Evolutionary conservation across 2,113 vertebrate genomes (phyloP), one percentile per base, ranked within the genome.

Genomic region (Okapia johnstoni): DNA sequence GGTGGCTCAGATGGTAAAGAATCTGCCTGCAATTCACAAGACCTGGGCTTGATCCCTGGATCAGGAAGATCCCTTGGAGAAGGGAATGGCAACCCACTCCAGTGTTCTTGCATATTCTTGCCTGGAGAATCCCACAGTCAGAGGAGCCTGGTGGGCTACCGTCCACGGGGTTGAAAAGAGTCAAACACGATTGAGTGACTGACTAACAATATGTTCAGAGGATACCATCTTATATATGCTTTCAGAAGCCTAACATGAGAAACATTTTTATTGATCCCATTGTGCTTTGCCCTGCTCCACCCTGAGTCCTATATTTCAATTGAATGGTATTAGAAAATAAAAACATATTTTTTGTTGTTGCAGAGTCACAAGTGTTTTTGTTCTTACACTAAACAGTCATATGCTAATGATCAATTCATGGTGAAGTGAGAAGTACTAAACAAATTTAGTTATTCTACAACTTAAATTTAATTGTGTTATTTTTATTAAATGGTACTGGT

Each of bases 241-340:
- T 23, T 54, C 23, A 90, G 5, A 84, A 61, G 80, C 60, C 33
- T 63, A 80, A 58, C 11, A 5, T 40, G 36, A 76, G 7, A 70
- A 83, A 79, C 6, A 21, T 5, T 92, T 94, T 12, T 89, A 4
- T 33, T 84, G 17, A 79, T 5, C 30, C 0, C 2, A 70, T 7
- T 25, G 13, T 52, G 0, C 1, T 61, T 79, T 66, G 17, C 54
- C 13, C 6, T 1, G 16, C 30, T 19, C 3, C 0, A 33, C 1
- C 4, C 21, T 36, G 4, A 2, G 11, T 2, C 2, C 1, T 28
- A 1, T 25, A 95, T 92, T 92, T 85, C 15, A 80, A 4, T 3
- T 76, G 2, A 15, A 28, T 21, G 8, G 5, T 52, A 36, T 12
- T 63, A 7, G 5, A 88, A 83, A 54, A 77, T 63, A 61, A 85